Conservation (phyloP, 2,797 vertebrate genomes). For the Borostomias antarcticus region DNA sequence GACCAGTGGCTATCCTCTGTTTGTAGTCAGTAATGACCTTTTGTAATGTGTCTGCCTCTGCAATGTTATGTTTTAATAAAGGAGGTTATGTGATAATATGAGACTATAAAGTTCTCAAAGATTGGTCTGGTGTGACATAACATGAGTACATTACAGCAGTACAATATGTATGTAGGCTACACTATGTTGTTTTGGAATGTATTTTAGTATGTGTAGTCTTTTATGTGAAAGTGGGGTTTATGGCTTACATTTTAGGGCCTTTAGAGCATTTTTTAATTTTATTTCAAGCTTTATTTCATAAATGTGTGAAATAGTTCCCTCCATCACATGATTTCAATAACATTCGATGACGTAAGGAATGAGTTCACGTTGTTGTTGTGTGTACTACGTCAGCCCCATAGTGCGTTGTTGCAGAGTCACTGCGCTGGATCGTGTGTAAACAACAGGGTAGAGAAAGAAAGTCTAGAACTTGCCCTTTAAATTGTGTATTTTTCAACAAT, state of each 20-base stretch:
- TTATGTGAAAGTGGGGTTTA: too few relatives aligned
- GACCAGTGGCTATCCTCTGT: too few relatives aligned
- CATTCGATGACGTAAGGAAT: background rate
- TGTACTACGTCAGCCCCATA: constrained; percentile 55
- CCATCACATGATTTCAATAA: background rate
- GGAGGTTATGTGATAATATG: too few relatives aligned
- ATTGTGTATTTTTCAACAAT: too few relatives aligned
- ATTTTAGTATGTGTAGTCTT: too few relatives aligned
- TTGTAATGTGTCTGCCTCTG: too few relatives aligned
- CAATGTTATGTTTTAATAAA: too few relatives aligned
- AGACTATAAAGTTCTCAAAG: background rate
- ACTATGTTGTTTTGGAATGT: too few relatives aligned
- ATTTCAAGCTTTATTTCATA: background rate
- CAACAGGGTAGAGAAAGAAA: constrained; percentile 55
- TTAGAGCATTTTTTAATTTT: too few relatives aligned
- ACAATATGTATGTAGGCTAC: background rate
- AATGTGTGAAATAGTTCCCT: background rate
- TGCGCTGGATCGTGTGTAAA: constrained; percentile 73
- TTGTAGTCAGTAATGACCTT: too few relatives aligned
- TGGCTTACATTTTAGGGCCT: too few relatives aligned
- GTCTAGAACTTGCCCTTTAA: constrained; percentile 19
- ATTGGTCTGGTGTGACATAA: background rate
- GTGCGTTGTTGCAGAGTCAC: constrained; percentile 78
- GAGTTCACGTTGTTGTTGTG: background rate
- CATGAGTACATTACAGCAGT: background rate